Conservation (phyloP, 2,797 vertebrate genomes). For the Cottoperca gobio region DNA sequence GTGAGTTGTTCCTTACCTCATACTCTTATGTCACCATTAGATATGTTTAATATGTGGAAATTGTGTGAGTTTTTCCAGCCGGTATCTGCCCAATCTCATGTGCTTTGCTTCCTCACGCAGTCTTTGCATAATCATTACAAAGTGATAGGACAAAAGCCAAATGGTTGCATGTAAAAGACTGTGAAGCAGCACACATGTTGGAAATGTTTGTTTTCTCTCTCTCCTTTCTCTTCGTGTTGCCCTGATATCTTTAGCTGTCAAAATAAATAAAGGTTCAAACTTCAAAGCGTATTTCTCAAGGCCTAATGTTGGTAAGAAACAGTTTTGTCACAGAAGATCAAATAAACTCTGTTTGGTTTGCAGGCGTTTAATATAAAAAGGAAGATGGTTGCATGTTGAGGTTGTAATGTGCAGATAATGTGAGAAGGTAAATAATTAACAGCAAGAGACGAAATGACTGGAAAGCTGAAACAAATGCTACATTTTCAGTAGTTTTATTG, state of each 20-base stretch:
- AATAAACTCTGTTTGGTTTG: conserved; percentile 17
- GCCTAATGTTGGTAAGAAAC: conserved; percentile 17
- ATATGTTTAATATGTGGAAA: conserved; percentile 38
- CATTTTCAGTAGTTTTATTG: conserved; percentile 99
- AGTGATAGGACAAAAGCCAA: conserved; percentile 41
- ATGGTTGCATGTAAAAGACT: conserved; percentile 22
- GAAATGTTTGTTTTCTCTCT: conserved; percentile 50
- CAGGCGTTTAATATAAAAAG: conserved; percentile 7
- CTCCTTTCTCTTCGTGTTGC: conserved; percentile 19
- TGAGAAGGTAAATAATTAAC: neutral
- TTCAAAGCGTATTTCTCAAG: conserved; percentile 48
- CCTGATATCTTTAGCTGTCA: conserved; percentile 51
- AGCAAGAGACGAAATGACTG: conserved; percentile 29
- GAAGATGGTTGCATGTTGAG: neutral
- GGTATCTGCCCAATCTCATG: conserved; percentile 22
- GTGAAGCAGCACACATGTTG: conserved; percentile 34
- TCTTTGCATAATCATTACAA: conserved; percentile 37
- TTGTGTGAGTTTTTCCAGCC: conserved; percentile 44
- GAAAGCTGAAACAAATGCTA: conserved; percentile 60
- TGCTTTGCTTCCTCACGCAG: conserved; percentile 38
- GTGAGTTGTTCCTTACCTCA: conserved; percentile 41
- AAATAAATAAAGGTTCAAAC: conserved; percentile 50
- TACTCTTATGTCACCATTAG: conserved; percentile 45
- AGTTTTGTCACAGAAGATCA: conserved; percentile 26
- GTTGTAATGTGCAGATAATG: neutral